phyloP scores from a whole-genome alignment of 1,140 invertebrate species.

The silkworm (Bombyx mori) region ASM3026992v2 NC_085131.1:7243001-7243500 shows the following conservation, averaged over 20 bases:
- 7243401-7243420: constrained; percentile 19
- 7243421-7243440: constrained; percentile 16
- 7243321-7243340: background rate
- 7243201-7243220: too few relatives aligned
- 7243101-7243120: too few relatives aligned
- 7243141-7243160: background rate
- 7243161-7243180: constrained; percentile 5
- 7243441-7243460: constrained; percentile 20
- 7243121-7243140: too few relatives aligned
- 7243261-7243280: too few relatives aligned
- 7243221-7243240: too few relatives aligned
- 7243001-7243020: too few relatives aligned
- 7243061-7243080: background rate
- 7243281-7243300: background rate
- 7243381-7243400: constrained; percentile 28
- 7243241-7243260: too few relatives aligned
- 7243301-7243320: background rate
- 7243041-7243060: too few relatives aligned
- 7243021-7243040: too few relatives aligned
- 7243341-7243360: constrained; percentile 4
- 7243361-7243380: constrained; percentile 26
- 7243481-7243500: constrained; percentile 25
- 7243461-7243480: constrained; percentile 22
- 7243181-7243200: too few relatives aligned
- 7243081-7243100: constrained; percentile 2